Base-by-base conservation (phyloP, 2,888 invertebrate genomes). In the Sepiola atlantica region DNA sequence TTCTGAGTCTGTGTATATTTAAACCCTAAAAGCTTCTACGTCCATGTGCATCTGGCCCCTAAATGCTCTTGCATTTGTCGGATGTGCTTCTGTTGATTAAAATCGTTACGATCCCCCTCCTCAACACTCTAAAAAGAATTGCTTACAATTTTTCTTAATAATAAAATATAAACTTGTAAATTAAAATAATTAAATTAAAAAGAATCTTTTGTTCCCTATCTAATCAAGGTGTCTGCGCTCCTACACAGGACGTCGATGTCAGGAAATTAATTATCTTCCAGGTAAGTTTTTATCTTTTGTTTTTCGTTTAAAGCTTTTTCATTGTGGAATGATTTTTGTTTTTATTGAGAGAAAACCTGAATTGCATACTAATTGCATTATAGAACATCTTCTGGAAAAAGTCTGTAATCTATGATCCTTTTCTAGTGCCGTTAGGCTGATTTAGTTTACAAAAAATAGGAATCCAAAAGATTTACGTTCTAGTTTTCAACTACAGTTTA, bases 211-310 rank as follows among this genome's bases (percentile, higher is more conserved):
- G 12, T n/a, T 21, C 21, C 21, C 57, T 61, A 4, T 61, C 28
- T 61, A 77, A 77, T 77, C 18, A 45, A 77, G 77, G 77, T 77
- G 77, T 77, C 77, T n/a, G n/a, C 16, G n/a, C 32, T n/a, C 77
- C 32, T 77, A 77, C n/a, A 77, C 77, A 18, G 77, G 77, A 77
- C n/a, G n/a, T 32, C n/a, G 77, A 77, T 77, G 77, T 77, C 77
- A 77, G 77, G 77, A 77, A 77, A 77, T 77, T 77, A 77, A 77
- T 18, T 77, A 77, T 77, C 77, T 77, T n/a, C 77, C 77, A 77
- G 77, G 77, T 77, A 77, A 77, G 77, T 77, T n/a, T 18, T 77
- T 61, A 2, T 10, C 21, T n/a, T 32, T n/a, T 45, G 2, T 45
- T 45, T 45, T 45, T 45, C 8, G 2, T 45, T 45, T 45, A 4